Base-by-base conservation (phyloP, 1,140 invertebrate genomes). In the Halesus radiatus region DNA sequence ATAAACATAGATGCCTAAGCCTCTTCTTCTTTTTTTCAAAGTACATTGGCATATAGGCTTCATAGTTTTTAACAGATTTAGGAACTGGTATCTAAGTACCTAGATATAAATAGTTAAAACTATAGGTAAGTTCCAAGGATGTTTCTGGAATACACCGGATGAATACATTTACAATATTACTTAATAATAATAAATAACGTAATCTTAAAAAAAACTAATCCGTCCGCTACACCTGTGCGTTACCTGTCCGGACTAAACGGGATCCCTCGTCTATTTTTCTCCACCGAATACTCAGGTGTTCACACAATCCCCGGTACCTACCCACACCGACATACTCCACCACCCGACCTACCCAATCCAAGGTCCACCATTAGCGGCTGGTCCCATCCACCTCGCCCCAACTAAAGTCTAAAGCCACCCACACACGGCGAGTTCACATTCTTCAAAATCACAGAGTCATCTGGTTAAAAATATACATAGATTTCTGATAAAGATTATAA, bases 391-490 rank as follows among this genome's bases (percentile, higher is more conserved):
- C 68, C 54, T 18, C n/a, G 54, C 1, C n/a, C n/a, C 4, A 22
- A 16, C n/a, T 18, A 20, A n/a, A 16, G 54, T 6, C n/a, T n/a
- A 3, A 66, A 37, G 45, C 68, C 68, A 53, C 68, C 68, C 68
- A 72, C 68, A 72, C 68, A 20, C 37, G 45, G 20, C 15, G 68
- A 13, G 32, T 66, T 66, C 62, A 54, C 68, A 72, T 72, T 72
- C 68, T 53, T 72, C 68, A 72, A 72, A 72, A 72, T 72, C 45
- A 53, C 68, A 22, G n/a, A 37, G 68, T 72, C 68, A 72, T 72
- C 26, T 13, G 13, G 45, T 13, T 22, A 22, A 66, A 66, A 13
- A 29, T 4, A 66, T 0, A 45, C 8, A 45, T 45, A 45, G 0
- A 45, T 45, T 45, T 45, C 10, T 7, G 8, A 45, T 45, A 45